phyloP scores from a whole-genome alignment of 1,140 invertebrate species.

The Psix sp. region DNA sequence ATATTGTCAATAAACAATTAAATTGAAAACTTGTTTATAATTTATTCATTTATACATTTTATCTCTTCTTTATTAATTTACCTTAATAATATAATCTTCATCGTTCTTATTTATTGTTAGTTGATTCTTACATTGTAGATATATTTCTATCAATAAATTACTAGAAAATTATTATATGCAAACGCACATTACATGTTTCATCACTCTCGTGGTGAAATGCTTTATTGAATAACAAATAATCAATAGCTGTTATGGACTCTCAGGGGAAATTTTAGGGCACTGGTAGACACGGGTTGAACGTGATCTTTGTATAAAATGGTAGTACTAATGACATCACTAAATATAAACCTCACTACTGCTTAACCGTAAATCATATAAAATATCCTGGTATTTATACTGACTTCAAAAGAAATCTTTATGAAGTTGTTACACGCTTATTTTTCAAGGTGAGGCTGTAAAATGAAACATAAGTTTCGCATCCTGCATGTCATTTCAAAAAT shows the following conservation, averaged over 20 bases:
- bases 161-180: conserved; percentile 25
- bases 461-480: conserved; percentile 48
- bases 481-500: conserved; percentile 31
- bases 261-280: conserved; percentile 63
- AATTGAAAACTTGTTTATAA: too few relatives aligned
- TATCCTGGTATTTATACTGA: conserved; percentile 34
- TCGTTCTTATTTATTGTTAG: too few relatives aligned
- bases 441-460: conserved; percentile 32
- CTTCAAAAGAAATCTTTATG: conserved; percentile 53
- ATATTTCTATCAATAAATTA: too few relatives aligned
- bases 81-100: too few relatives aligned
- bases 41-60: too few relatives aligned
- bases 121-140: too few relatives aligned
- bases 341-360: conserved; percentile 18
- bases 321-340: conserved; percentile 37
- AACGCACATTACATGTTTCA: conserved; percentile 36
- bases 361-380: conserved; percentile 46
- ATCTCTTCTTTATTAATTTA: too few relatives aligned
- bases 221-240: conserved; percentile 70
- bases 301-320: conserved; percentile 54
- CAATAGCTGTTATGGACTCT: conserved; percentile 61
- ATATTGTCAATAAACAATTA: too few relatives aligned
- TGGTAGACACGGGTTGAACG: conserved; percentile 28
- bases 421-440: conserved; percentile 47
- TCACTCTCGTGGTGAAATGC: conserved; percentile 62